Evolutionary conservation across 2,113 vertebrate genomes (phyloP).

Genomic region (Macrotis lagotis): DNA sequence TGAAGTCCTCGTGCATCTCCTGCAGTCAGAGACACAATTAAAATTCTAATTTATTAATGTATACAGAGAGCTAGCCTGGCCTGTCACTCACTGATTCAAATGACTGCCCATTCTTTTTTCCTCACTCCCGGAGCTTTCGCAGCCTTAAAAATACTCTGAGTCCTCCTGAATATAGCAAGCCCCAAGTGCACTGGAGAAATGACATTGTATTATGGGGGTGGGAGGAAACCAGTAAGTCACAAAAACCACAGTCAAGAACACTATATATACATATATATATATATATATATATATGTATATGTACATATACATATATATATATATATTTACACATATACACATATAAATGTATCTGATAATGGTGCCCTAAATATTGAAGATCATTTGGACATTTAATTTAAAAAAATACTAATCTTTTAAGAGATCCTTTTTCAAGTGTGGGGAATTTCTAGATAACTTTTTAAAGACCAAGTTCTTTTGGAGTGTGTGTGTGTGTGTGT

Average conservation of each 20-base stretch:
- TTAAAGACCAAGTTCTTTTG: slow-evolving; percentile 60
- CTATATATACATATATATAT: slow-evolving; percentile 22
- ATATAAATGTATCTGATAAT: slow-evolving; percentile 19
- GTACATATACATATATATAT: slow-evolving; percentile 2
- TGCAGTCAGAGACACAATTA: slow-evolving; percentile 96
- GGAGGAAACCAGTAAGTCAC: slow-evolving; percentile 2
- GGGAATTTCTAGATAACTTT: slow-evolving; percentile 55
- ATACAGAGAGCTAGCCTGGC: slow-evolving; percentile 94
- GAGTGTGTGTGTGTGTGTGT: slow-evolving; percentile 1
- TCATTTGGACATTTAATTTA: slow-evolving; percentile 32
- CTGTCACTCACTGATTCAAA: slow-evolving; percentile 97
- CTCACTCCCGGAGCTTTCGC: slow-evolving; percentile 81
- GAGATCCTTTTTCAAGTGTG: slow-evolving; percentile 36
- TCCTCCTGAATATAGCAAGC: slow-evolving; percentile 78
- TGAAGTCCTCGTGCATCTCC: slow-evolving; percentile 90
- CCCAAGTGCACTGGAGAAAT: slow-evolving; percentile 69
- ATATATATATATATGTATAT: slow-evolving; percentile 28
- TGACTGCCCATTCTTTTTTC: slow-evolving; percentile 87
- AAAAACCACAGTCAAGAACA: slow-evolving; percentile 55
- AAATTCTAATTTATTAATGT: slow-evolving; percentile 99
- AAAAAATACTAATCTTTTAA: slow-evolving; percentile 27
- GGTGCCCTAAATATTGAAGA: not conserved
- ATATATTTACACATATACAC: not conserved
- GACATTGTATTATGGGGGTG: slow-evolving; percentile 66
- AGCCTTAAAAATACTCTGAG: slow-evolving; percentile 72